Evolutionary conservation across 2,113 vertebrate species (phyloP).

Genomic region (Serilophus lunatus): DNA sequence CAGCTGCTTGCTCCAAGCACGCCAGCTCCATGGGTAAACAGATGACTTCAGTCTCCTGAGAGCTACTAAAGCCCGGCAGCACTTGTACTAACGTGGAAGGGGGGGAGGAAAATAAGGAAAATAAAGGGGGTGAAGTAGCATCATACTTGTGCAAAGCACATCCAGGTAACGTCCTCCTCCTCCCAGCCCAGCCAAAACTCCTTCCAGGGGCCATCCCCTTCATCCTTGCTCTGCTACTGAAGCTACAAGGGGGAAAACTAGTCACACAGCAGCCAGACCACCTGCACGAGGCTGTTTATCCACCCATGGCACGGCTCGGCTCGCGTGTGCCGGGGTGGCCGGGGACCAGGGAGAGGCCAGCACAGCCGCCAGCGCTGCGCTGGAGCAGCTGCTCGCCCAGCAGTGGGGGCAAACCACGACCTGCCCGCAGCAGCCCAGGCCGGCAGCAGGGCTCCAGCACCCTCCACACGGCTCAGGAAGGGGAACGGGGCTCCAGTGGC

Average conservation of each 20-base stretch:
- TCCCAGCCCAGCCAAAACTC: background rate
- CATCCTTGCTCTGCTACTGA: background rate
- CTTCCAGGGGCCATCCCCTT: background rate
- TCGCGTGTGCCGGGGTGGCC: accelerated
- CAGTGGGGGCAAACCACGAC: background rate
- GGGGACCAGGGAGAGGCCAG: background rate
- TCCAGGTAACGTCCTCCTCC: background rate
- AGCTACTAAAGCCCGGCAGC: background rate
- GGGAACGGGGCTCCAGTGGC: accelerated
- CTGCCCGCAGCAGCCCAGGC: background rate
- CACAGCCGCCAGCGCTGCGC: background rate
- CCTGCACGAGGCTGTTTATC: background rate
- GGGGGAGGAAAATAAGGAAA: background rate
- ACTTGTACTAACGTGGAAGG: background rate
- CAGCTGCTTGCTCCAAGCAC: background rate
- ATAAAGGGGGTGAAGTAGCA: background rate
- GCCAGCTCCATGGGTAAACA: background rate
- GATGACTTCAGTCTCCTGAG: conserved; percentile 26
- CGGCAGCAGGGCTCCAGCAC: background rate
- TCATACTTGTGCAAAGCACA: background rate
- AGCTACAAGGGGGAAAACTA: background rate
- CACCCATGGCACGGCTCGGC: background rate
- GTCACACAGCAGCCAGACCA: background rate
- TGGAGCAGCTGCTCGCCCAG: background rate
- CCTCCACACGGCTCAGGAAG: accelerated